Conservation (phyloP, 2,113 vertebrate species). For the Sinocyclocheilus rhinocerous region DNA sequence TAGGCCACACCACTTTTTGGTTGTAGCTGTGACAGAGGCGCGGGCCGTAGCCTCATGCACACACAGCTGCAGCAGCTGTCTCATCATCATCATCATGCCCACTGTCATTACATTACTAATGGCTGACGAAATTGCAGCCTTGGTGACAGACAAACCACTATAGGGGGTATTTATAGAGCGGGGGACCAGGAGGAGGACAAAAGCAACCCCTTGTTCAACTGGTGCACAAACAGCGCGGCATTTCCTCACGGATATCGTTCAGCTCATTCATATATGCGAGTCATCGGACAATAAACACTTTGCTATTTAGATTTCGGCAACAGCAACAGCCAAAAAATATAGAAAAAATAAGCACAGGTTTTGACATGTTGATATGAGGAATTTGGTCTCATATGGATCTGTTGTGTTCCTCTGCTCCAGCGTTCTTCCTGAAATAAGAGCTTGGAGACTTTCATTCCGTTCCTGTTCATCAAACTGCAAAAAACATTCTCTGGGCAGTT, state of each 20-base stretch:
- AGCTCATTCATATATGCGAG: not conserved
- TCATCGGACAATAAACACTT: not conserved
- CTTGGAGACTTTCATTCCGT: not conserved
- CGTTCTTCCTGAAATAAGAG: not conserved
- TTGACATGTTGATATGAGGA: not conserved
- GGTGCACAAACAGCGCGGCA: conserved; percentile 11
- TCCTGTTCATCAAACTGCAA: not conserved
- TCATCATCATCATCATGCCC: conserved; percentile 47
- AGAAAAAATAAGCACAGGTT: not conserved
- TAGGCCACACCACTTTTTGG: not conserved
- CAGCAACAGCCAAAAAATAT: too few relatives aligned
- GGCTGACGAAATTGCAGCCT: conserved; percentile 69
- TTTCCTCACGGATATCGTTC: not conserved
- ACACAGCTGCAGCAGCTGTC: conserved; percentile 68
- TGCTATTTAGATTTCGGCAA: not conserved
- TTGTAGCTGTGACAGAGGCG: not conserved
- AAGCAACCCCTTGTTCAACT: not conserved
- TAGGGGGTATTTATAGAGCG: conserved; percentile 62
- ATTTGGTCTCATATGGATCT: not conserved
- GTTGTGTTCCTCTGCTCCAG: not conserved
- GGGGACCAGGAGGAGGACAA: conserved; percentile 39
- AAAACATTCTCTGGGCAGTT: not conserved
- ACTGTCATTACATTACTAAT: conserved; percentile 72
- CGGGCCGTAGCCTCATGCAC: conserved; percentile 48
- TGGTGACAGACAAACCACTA: conserved; percentile 61